Evolutionary conservation across 2,113 vertebrate species (phyloP), one percentile per base, ranked within the genome.

Genomic region (Grammomys dolichurus): DNA sequence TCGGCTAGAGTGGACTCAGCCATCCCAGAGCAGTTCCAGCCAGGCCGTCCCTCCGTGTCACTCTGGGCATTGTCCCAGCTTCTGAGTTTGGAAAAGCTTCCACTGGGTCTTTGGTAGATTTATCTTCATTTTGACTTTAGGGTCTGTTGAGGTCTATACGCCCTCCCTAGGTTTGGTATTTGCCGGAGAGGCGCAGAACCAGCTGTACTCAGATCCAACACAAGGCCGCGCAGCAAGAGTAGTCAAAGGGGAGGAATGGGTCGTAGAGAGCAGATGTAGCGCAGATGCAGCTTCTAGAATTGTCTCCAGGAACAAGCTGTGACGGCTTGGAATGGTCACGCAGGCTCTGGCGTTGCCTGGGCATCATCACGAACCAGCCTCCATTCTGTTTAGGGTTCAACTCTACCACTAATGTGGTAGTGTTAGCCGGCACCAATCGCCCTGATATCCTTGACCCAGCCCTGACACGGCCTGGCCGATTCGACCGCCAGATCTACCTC

Each of bases 401-500:
- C 94, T 98, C 98, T 26, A 97, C 97, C 97, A 98, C 98, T 6
- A 98, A 98, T 6, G 98, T 99, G 11, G 97, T 99, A 0, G 98
- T 99, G 70, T 97, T 99, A 72, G 99, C 99, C 1, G 98, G 98
- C 36, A 99, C 99, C 82, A 99, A 99, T 96, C 97, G 98, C 72
- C 98, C 98, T 0, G 99, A 99, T 60, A 89, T 99, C 85, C 98
- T 99, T 70, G 99, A 99, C 89, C 99, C 98, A 3, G 99, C 99
- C 26, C 92, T 99, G 92, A 98, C 98, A 98, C 97, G 98, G 87
- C 99, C 99, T 0, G 99, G 99, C 5, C 98, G 98, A 72, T 99
- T 99, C 93, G 99, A 99, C 97, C 93, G 98, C 51, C 99, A 99
- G 90, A 98, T 99, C 86, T 98, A 98, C 84, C 94, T 99, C 17